Evolutionary conservation across 2,113 vertebrate species (phyloP), one percentile per base, ranked within the genome.

Genomic region (Martes martes): DNA sequence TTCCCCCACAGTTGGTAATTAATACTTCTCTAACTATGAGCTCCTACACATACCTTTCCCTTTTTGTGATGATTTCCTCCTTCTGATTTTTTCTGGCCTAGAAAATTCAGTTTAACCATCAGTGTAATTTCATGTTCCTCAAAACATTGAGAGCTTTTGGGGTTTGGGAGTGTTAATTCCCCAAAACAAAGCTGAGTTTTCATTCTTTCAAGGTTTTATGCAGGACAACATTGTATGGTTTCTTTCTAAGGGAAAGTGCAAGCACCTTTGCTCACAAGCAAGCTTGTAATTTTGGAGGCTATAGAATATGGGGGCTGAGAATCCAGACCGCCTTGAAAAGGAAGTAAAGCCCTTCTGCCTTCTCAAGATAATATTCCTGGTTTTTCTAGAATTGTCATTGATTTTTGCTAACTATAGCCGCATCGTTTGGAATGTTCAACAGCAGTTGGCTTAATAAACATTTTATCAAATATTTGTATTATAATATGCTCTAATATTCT

Each of bases 391-490:
- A n/a, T 59, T 71, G 31, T 59, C 19, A 52, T 11, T 65, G 57
- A 14, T 50, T 85, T 84, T 91, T 94, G 50, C 81, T 86, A 87
- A 65, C 57, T 82, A 65, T 23, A 18, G 5, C 81, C 88, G 65
- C 36, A 6, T 50, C 42, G 13, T 83, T 94, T 81, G 11, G 2
- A 15, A 79, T 85, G 7, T 9, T 94, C 79, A 78, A 45, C 21
- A 86, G 84, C 71, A 59, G 21, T 92, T 89, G 36, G 45, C 71
- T 93, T 79, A 59, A 23, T 74, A 26, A 61, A 26, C 24, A 63
- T 63, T 91, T 85, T 88, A 71, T 94, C 45, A 52, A n/a, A 47
- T 52, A 82, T 87, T 95, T 57, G 28, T 81, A 92, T 95, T 89
- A 69, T 96, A 95, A 63, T 61, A 57, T 78, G 19, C 45, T 91